A percentile compares a stretch with the other conserved stretches of the same genome.
Evolutionary conservation across 2,888 invertebrate genomes (phyloP).

Genomic region (Hoplodrina ambigua): DNA sequence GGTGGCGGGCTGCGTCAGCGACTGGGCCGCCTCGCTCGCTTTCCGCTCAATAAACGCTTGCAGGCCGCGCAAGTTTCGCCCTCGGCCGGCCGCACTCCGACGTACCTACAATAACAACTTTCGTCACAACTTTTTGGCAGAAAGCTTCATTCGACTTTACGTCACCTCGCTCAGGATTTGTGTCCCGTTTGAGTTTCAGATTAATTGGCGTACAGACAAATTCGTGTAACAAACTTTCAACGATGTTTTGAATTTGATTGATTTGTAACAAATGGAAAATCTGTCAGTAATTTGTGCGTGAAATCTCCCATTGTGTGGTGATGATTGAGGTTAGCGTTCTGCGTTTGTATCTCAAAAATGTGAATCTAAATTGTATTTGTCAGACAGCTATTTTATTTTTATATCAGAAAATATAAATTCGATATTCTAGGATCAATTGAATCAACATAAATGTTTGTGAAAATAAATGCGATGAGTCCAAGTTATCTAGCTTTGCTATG

Average conservation of each 20-base stretch:
- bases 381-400: conserved; percentile 19
- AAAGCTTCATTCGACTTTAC: conserved; percentile 67
- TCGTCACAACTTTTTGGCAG: conserved; percentile 75
- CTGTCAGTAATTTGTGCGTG: conserved; percentile 24
- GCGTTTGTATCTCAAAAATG: not conserved
- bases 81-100: conserved; percentile 61
- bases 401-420: conserved; percentile 19
- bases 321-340: not conserved
- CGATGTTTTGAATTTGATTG: conserved; percentile 46
- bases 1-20: conserved; percentile 58
- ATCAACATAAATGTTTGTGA: conserved; percentile 40
- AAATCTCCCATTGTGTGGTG: not conserved
- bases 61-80: conserved; percentile 68
- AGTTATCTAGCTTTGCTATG: conserved; percentile 13
- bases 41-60: conserved; percentile 78
- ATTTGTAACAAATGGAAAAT: conserved; percentile 34
- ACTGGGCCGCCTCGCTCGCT: conserved; percentile 62
- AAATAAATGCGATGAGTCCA: conserved; percentile 26
- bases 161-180: conserved; percentile 61
- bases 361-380: conserved; percentile 1
- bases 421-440: conserved; percentile 39
- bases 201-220: conserved; percentile 59
- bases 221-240: conserved; percentile 46
- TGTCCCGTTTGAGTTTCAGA: conserved; percentile 55
- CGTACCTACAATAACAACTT: conserved; percentile 73